A percentile compares a stretch with the other conserved stretches of the same genome.
These are phyloP conservation scores for Catharus fuscescens DNA, from an alignment of 2,113 vertebrate genomes.

Conservation along the genomic window DNA sequence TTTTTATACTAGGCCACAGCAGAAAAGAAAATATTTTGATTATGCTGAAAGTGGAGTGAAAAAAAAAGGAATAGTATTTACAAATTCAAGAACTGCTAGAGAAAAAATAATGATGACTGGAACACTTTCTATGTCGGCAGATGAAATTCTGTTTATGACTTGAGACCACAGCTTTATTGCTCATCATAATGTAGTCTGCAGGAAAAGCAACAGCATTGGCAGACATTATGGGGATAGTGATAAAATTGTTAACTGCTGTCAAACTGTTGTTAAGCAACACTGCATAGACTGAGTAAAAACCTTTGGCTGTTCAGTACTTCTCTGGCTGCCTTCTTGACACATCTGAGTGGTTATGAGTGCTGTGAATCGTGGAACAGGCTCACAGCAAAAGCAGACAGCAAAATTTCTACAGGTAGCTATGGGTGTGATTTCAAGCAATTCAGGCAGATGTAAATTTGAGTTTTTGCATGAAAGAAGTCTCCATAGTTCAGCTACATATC, in stretches of 20 bases:
- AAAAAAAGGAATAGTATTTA: background rate
- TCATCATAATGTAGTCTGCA: background rate
- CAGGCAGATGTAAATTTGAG: background rate
- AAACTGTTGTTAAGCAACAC: background rate
- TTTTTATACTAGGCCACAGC: background rate
- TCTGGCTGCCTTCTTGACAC: background rate
- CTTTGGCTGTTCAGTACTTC: background rate
- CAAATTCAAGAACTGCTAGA: background rate
- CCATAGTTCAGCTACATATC: background rate
- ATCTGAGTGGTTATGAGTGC: background rate
- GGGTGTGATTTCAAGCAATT: background rate
- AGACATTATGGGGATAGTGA: background rate
- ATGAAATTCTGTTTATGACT: background rate
- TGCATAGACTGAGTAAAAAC: background rate
- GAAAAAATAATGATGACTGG: background rate
- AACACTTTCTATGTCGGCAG: background rate
- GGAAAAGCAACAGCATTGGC: slow-evolving; percentile 1
- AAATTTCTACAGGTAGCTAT: background rate
- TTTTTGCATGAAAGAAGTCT: background rate
- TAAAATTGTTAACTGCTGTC: slow-evolving; percentile 22
- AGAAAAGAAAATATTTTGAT: background rate
- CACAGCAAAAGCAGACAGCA: background rate
- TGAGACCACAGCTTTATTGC: background rate
- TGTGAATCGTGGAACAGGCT: background rate
- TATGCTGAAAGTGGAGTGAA: background rate